phyloP scores from a whole-genome alignment of 2,888 invertebrate genomes.

The Harpalus rubripes region DNA sequence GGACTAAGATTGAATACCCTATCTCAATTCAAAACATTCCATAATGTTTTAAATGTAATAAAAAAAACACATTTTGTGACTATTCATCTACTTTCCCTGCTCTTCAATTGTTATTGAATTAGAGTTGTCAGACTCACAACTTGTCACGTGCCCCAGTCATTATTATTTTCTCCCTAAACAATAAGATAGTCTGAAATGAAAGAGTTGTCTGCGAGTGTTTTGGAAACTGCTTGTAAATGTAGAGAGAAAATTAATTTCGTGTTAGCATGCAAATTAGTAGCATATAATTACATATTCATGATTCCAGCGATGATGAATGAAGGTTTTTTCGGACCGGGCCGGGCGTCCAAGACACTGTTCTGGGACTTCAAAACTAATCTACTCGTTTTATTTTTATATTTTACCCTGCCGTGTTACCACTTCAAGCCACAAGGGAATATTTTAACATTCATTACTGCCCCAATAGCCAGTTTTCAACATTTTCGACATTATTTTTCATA shows the following conservation, averaged over 20 bases:
- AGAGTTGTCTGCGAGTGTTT: not conserved
- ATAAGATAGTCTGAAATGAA: not conserved
- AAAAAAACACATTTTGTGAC: too few relatives aligned
- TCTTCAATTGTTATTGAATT: too few relatives aligned
- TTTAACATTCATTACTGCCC: slow-evolving; percentile 30
- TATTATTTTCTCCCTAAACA: not conserved
- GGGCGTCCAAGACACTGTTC: not conserved
- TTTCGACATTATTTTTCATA: slow-evolving; percentile 23
- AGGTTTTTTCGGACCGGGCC: slow-evolving; percentile 24
- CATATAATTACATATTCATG: slow-evolving; percentile 49
- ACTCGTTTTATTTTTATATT: slow-evolving; percentile 37
- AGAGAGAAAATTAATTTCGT: slow-evolving; percentile 46
- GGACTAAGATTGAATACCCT: too few relatives aligned
- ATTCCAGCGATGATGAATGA: slow-evolving; percentile 35
- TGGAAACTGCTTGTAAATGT: slow-evolving; percentile 40
- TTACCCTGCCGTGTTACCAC: slow-evolving; percentile 12
- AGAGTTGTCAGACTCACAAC: not conserved
- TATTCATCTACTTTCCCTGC: too few relatives aligned
- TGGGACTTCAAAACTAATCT: not conserved
- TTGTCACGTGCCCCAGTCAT: not conserved
- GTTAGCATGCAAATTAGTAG: slow-evolving; percentile 46
- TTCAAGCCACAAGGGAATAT: slow-evolving; percentile 9
- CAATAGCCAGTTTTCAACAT: slow-evolving; percentile 30
- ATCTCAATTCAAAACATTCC: too few relatives aligned
- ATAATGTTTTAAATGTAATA: too few relatives aligned